Evolutionary conservation across 2,113 vertebrate genomes (phyloP).

Genomic region (Chaenogobius annularis): DNA sequence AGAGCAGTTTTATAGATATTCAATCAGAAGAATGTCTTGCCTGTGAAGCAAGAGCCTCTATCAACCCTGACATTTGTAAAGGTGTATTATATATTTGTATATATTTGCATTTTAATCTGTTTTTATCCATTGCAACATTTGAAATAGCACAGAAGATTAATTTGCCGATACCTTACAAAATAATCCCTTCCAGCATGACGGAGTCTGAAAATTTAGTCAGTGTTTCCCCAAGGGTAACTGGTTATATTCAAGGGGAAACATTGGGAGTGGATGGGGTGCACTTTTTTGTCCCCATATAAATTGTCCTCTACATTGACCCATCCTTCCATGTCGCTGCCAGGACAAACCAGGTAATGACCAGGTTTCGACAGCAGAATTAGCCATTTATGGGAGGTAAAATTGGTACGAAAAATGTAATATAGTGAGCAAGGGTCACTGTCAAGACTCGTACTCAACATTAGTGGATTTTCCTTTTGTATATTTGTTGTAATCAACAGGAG

Average conservation of each 20-base stretch:
- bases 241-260: no score
- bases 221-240: no score
- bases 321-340: background rate
- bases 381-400: no score
- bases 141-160: no score
- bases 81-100: background rate
- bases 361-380: background rate
- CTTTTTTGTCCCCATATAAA: background rate
- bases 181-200: no score
- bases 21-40: background rate
- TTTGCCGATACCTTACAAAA: background rate
- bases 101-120: no score
- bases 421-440: no score
- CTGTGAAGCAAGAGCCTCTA: background rate
- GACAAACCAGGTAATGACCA: background rate
- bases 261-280: background rate
- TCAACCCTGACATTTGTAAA: background rate
- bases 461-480: background rate
- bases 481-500: no score
- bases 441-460: no score
- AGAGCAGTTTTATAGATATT: slow-evolving; percentile 2
- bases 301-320: background rate
- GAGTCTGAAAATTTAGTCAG: background rate
- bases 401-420: no score
- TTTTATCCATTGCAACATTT: no score